Conservation (phyloP, 2,888 invertebrate species). For the Neocrepidodera transversa region DNA sequence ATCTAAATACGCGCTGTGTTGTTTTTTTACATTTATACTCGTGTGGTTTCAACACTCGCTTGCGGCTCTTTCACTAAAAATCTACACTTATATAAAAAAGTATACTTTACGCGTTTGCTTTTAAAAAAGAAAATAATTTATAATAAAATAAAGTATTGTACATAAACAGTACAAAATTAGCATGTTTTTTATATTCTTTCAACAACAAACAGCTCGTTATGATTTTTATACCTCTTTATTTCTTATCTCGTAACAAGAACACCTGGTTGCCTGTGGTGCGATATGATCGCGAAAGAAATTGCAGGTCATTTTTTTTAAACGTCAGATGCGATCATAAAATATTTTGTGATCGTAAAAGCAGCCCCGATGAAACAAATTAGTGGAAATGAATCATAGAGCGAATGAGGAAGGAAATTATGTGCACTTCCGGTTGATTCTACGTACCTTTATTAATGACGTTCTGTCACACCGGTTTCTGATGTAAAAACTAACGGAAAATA, state of each 20-base stretch:
- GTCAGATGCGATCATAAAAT: slow-evolving; percentile 32
- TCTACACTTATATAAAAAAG: too few species aligned
- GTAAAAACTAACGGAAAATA: slow-evolving; percentile 9
- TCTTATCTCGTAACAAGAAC: slow-evolving; percentile 2
- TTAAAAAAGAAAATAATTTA: too few species aligned
- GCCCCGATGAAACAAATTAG: slow-evolving; percentile 30
- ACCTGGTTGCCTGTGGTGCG: slow-evolving; percentile 15
- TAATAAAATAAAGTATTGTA: too few species aligned
- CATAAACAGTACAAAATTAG: too few species aligned
- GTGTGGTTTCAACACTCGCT: too few species aligned
- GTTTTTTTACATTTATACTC: too few species aligned
- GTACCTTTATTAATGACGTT: slow-evolving; percentile 13
- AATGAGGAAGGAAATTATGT: slow-evolving; percentile 29
- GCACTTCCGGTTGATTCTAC: slow-evolving; percentile 26
- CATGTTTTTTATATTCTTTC: too few species aligned
- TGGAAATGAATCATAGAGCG: slow-evolving; percentile 25
- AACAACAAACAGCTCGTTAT: too few species aligned
- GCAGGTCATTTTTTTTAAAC: slow-evolving; percentile 26
- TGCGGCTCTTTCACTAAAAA: too few species aligned
- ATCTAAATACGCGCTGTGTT: too few species aligned
- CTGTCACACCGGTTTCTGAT: slow-evolving; percentile 4
- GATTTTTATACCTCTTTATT: background rate
- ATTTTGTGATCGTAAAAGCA: slow-evolving; percentile 20
- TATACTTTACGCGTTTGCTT: too few species aligned
- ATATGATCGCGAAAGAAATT: slow-evolving; percentile 31